A percentile compares a stretch with the other conserved stretches of the same genome.
phyloP scores from a whole-genome alignment of 1,140 invertebrate species.

The Drosophila lini region DNA sequence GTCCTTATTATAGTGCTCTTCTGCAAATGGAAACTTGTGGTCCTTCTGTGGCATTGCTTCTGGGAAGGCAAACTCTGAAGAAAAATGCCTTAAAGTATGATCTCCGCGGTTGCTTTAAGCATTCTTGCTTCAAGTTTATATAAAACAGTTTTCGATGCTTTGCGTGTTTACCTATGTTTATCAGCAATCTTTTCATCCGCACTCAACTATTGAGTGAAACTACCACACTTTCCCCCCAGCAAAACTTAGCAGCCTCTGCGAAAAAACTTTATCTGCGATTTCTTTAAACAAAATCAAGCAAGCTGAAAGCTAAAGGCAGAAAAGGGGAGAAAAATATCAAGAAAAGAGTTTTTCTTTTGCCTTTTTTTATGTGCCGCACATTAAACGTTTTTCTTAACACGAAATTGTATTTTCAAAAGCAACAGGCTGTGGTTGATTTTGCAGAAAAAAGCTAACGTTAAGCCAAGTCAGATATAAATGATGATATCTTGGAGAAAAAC shows the following conservation, averaged over 20 bases:
- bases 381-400: constrained; percentile 19
- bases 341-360: neutral
- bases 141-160: constrained; percentile 3
- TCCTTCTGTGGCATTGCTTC: constrained; percentile 1
- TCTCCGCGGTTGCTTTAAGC: neutral
- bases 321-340: neutral
- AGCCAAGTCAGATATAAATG: constrained; percentile 1
- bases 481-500: neutral
- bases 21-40: constrained; percentile 37
- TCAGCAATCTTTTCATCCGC: constrained; percentile 19
- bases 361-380: neutral
- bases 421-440: constrained; percentile 9
- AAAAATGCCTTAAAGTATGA: neutral
- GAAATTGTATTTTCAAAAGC: constrained; percentile 18
- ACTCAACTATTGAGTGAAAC: constrained; percentile 7
- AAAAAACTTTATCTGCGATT: constrained; percentile 29
- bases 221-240: constrained; percentile 1
- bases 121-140: constrained; percentile 10
- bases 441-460: neutral
- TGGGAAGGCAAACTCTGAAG: neutral
- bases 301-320: constrained; percentile 8
- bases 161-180: neutral
- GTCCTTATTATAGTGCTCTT: constrained; percentile 24
- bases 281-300: constrained; percentile 15
- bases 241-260: constrained; percentile 1